phyloP scores from a whole-genome alignment of 2,797 vertebrate genomes.

The Liparis tanakae region DNA sequence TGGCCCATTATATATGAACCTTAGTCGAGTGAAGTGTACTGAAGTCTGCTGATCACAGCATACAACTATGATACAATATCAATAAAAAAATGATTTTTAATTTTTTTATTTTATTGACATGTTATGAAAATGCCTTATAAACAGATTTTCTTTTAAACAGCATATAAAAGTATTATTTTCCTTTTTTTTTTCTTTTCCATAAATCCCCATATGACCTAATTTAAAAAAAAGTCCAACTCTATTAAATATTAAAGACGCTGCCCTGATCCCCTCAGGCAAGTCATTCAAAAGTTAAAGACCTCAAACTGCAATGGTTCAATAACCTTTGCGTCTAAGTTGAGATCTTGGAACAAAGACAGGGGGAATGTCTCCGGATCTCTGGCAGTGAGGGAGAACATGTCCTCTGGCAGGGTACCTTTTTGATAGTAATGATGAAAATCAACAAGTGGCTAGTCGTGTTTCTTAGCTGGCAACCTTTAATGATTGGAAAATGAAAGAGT shows the following conservation, averaged over 20 bases:
- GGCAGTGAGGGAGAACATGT: neutral
- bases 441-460: neutral
- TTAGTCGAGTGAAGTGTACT: neutral
- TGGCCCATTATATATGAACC: neutral
- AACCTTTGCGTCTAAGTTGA: neutral
- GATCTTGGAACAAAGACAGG: conserved; percentile 5
- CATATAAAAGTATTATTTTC: neutral
- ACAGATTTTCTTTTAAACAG: neutral
- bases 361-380: neutral
- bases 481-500: neutral
- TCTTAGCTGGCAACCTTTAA: conserved; percentile 4
- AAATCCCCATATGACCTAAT: neutral
- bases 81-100: neutral
- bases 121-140: neutral
- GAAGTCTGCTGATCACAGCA: neutral
- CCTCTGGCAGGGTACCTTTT: neutral
- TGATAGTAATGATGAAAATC: conserved; percentile 15
- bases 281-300: neutral
- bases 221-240: neutral
- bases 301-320: neutral
- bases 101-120: neutral
- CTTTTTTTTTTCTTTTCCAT: neutral
- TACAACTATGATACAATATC: neutral
- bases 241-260: neutral
- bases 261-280: neutral